A percentile compares a stretch with the other conserved stretches of the same genome.
These are phyloP conservation scores for Eupeodes latifasciatus DNA, from an alignment of 2,888 invertebrate species.

Conservation along the genomic window DNA sequence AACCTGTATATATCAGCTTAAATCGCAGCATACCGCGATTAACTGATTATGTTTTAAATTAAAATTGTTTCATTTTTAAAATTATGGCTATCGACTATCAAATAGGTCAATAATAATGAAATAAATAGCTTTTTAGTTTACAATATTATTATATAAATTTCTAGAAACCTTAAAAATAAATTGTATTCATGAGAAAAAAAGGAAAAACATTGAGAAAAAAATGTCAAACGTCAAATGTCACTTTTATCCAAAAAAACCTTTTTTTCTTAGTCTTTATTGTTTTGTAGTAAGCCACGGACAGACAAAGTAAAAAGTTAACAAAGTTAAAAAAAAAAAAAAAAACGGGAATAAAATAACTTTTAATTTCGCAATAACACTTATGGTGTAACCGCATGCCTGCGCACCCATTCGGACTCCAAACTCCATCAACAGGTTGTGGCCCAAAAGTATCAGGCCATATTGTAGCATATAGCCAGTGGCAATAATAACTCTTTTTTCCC, in stretches of 20 bases:
- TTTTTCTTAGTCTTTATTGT: conserved; percentile 11
- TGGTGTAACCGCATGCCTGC: conserved; percentile 52
- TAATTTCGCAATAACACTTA: conserved; percentile 64
- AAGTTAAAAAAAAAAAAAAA: conserved; percentile 3
- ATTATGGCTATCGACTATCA: conserved; percentile 27
- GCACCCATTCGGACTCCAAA: conserved; percentile 26
- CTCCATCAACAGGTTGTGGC: conserved; percentile 50
- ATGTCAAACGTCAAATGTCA: conserved; percentile 40
- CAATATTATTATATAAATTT: not conserved
- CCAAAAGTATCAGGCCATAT: not conserved
- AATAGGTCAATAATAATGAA: not conserved
- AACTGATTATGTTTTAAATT: conserved; percentile 22
- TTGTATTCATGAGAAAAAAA: conserved; percentile 16
- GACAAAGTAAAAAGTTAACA: not conserved
- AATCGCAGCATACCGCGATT: not conserved
- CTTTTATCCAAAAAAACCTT: conserved; percentile 4
- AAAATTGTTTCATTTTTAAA: conserved; percentile 48
- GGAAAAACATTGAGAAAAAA: not conserved
- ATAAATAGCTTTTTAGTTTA: conserved; percentile 45
- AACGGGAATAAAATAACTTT: conserved; percentile 18
- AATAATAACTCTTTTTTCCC: conserved; percentile 48
- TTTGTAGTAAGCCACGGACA: conserved; percentile 41
- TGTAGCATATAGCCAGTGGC: conserved; percentile 39
- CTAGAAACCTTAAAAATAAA: not conserved
- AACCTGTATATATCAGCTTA: not conserved